These are phyloP conservation scores for Ichneumon xanthorius DNA, from an alignment of 2,888 invertebrate species.

Conservation along the genomic window DNA sequence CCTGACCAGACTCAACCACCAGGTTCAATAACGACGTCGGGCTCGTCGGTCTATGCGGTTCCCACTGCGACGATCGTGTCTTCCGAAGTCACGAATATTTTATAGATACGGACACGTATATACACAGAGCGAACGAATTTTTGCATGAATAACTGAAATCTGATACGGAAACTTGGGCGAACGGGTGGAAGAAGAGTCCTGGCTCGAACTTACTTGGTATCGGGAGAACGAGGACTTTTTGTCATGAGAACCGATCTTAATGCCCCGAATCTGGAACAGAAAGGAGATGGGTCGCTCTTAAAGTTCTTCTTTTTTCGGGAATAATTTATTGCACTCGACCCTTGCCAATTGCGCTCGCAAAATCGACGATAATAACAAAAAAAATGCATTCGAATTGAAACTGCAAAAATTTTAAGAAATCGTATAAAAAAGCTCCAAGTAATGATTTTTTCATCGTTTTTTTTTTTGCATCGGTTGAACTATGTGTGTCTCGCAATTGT, in stretches of 20 bases:
- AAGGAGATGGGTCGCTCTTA: slow-evolving; percentile 40
- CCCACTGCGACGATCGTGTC: slow-evolving; percentile 2
- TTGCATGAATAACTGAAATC: slow-evolving; percentile 25
- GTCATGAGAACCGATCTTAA: slow-evolving; percentile 70
- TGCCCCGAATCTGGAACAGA: slow-evolving; percentile 70
- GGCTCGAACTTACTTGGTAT: slow-evolving; percentile 72
- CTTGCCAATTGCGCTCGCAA: background rate
- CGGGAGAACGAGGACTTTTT: slow-evolving; percentile 67
- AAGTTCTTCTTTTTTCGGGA: background rate
- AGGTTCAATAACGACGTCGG: slow-evolving; percentile 39
- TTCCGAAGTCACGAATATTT: slow-evolving; percentile 19
- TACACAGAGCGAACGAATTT: background rate
- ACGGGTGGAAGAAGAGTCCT: slow-evolving; percentile 1
- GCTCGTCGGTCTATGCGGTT: slow-evolving; percentile 16
- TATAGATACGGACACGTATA: background rate
- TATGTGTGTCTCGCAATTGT: no score
- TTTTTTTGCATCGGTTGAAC: no score
- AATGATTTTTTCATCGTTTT: no score
- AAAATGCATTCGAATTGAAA: background rate
- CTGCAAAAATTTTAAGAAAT: no score
- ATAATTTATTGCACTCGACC: background rate
- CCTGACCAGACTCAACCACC: slow-evolving; percentile 7
- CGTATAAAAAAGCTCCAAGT: no score
- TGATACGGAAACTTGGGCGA: background rate
- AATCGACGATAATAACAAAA: background rate